Conservation (phyloP, 2,888 invertebrate genomes). For the Ennomos quercinarius region DNA sequence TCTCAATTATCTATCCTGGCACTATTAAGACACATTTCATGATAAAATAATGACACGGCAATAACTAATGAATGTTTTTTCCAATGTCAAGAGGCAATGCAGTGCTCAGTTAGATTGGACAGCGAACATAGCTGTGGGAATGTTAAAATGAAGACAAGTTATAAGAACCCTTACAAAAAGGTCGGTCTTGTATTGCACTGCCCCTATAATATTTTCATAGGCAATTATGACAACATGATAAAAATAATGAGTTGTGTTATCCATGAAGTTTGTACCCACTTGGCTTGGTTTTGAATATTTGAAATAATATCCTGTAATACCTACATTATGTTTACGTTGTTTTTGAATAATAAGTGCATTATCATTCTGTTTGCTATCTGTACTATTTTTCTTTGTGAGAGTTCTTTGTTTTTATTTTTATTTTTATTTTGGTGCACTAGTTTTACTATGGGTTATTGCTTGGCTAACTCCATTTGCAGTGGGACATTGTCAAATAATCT, state of each 20-base stretch:
- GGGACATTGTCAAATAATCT: too few species aligned
- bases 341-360: conserved; percentile 22
- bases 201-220: conserved; percentile 55
- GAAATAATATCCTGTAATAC: too few species aligned
- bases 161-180: conserved; percentile 80
- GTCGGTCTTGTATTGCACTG: conserved; percentile 62
- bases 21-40: not conserved
- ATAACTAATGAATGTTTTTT: conserved; percentile 64
- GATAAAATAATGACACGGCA: conserved; percentile 11
- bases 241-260: not conserved
- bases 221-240: conserved; percentile 52
- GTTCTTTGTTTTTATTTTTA: too few species aligned
- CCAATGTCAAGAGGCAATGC: conserved; percentile 78
- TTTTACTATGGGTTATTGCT: too few species aligned
- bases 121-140: conserved; percentile 73
- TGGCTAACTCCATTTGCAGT: too few species aligned
- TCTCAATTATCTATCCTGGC: conserved; percentile 4
- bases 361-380: conserved; percentile 15
- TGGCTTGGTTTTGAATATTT: not conserved
- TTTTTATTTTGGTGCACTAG: too few species aligned
- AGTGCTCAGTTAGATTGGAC: conserved; percentile 79
- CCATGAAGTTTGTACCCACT: not conserved
- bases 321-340: not conserved
- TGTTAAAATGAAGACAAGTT: conserved; percentile 78
- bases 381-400: too few species aligned